Evolutionary conservation across 53 echinoderm and acorn worm genomes (phyloP).

Genomic region (Hippasteria phrygiana): DNA sequence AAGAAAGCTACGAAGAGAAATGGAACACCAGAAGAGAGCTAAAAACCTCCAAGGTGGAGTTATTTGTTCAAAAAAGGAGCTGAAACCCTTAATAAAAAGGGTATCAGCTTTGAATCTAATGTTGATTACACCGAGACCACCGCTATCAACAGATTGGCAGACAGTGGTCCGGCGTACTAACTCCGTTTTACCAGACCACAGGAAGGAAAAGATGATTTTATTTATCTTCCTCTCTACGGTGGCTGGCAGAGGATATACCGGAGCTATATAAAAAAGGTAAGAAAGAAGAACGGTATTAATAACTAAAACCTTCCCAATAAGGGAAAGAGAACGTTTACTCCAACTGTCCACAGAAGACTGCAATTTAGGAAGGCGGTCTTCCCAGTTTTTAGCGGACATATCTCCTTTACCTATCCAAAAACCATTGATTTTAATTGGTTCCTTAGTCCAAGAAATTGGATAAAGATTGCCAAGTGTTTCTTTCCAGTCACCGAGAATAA

Average conservation of each 20-base stretch:
- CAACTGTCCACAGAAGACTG: neutral
- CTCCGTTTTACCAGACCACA: conserved; percentile 40
- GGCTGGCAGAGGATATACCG: conserved; percentile 9
- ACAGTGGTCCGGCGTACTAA: too few species aligned
- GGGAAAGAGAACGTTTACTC: neutral
- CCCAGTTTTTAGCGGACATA: conserved; percentile 13
- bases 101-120: too few species aligned
- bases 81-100: too few species aligned
- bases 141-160: conserved; percentile 6
- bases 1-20: too few species aligned
- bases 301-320: conserved; percentile 39
- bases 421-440: conserved; percentile 39
- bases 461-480: neutral
- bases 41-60: too few species aligned
- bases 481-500: conserved; percentile 18
- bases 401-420: conserved; percentile 21
- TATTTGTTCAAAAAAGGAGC: too few species aligned
- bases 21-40: too few species aligned
- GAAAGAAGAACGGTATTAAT: conserved; percentile 32
- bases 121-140: too few species aligned
- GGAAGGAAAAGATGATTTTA: conserved; percentile 5
- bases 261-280: neutral
- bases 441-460: conserved; percentile 29
- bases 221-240: neutral
- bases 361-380: conserved; percentile 2